Conservation (phyloP, 1,140 invertebrate species). For the Solenopsis invicta region DNA sequence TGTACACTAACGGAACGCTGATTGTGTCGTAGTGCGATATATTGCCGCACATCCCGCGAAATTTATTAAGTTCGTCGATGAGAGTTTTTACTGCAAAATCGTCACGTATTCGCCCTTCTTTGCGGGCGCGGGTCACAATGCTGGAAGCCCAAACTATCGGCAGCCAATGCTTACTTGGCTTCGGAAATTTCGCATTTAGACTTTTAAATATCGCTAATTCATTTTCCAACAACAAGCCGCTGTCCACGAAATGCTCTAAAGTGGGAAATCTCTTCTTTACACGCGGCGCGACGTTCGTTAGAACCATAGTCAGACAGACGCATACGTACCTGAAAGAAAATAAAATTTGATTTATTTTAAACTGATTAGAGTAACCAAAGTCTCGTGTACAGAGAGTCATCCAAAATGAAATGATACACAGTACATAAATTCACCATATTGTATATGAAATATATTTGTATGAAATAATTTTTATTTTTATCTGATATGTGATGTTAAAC, state of each 20-base stretch:
- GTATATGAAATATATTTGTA: neutral
- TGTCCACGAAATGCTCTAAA: slow-evolving; percentile 94
- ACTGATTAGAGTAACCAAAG: neutral
- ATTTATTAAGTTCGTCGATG: slow-evolving; percentile 96
- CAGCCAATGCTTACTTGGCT: slow-evolving; percentile 97
- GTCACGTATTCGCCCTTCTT: slow-evolving; percentile 96
- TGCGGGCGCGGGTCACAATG: slow-evolving; percentile 94
- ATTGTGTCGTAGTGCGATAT: slow-evolving; percentile 96
- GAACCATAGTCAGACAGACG: slow-evolving; percentile 93
- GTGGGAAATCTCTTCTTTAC: slow-evolving; percentile 97
- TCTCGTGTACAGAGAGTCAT: neutral
- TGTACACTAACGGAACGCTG: slow-evolving; percentile 97
- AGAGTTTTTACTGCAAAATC: slow-evolving; percentile 97
- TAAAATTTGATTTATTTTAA: neutral
- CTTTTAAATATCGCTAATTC: slow-evolving; percentile 93
- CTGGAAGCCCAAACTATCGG: slow-evolving; percentile 97
- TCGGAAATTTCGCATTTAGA: slow-evolving; percentile 94
- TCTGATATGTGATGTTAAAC: neutral
- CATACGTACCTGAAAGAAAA: slow-evolving; percentile 89
- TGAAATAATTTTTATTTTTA: neutral
- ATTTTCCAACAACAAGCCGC: slow-evolving; percentile 95
- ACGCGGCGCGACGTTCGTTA: slow-evolving; percentile 94
- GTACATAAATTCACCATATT: neutral
- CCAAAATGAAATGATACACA: neutral
- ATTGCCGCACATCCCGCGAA: slow-evolving; percentile 93